Evolutionary conservation across 2,888 invertebrate species (phyloP).

Genomic region (Leptura quadrifasciata): DNA sequence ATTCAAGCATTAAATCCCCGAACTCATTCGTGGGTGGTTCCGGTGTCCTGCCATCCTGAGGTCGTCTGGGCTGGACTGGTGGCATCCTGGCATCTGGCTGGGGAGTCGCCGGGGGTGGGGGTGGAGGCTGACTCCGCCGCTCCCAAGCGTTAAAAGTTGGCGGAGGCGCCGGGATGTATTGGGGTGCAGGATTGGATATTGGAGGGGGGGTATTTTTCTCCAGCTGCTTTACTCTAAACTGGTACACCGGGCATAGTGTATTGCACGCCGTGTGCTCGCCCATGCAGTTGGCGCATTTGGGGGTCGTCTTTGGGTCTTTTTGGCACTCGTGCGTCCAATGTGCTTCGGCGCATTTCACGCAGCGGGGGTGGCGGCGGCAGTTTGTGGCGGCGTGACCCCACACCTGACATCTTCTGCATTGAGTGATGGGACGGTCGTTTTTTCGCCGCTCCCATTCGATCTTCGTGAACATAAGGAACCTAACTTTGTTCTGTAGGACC

Average conservation of each 20-base stretch:
- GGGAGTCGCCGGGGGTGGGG: too few relatives aligned
- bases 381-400: neutral
- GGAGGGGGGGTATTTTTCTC: too few relatives aligned
- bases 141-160: too few relatives aligned
- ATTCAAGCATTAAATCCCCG: too few relatives aligned
- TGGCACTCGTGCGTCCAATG: neutral
- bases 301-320: neutral
- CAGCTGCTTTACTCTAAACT: too few relatives aligned
- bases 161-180: too few relatives aligned
- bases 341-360: conserved; percentile 12
- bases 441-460: neutral
- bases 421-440: conserved; percentile 40
- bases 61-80: too few relatives aligned
- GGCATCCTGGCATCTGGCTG: too few relatives aligned
- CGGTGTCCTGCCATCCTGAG: too few relatives aligned
- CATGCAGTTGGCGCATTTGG: conserved; percentile 20
- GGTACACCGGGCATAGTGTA: neutral
- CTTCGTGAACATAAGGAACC: neutral
- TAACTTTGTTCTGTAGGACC: neutral
- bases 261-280: neutral
- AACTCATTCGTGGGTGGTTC: too few relatives aligned
- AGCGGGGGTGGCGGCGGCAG: neutral
- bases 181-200: too few relatives aligned
- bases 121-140: too few relatives aligned
- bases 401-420: neutral